phyloP scores from a whole-genome alignment of 1,140 invertebrate species.

The Aphelinus certus region DNA sequence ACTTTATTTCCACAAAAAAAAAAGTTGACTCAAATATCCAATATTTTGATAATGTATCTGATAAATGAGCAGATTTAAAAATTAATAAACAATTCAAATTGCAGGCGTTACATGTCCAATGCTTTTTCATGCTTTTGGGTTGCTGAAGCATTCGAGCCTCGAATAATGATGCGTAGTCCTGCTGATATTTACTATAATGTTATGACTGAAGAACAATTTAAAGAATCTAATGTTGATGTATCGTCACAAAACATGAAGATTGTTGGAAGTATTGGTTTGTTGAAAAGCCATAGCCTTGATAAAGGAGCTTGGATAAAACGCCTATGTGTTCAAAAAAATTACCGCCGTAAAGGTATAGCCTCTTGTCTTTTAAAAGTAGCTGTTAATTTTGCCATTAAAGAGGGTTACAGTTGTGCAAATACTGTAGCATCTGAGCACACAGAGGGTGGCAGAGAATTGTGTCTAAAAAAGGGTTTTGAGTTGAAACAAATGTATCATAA shows the following conservation, averaged over 20 bases:
- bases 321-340: conserved; percentile 63
- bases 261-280: conserved; percentile 64
- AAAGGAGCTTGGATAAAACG: conserved; percentile 67
- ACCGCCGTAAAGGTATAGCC: conserved; percentile 64
- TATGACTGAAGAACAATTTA: conserved; percentile 58
- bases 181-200: conserved; percentile 55
- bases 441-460: conserved; percentile 63
- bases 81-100: conserved; percentile 23
- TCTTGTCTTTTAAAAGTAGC: conserved; percentile 61
- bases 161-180: conserved; percentile 46
- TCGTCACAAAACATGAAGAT: conserved; percentile 56
- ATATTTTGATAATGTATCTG: not conserved
- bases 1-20: not conserved
- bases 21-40: not conserved
- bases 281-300: conserved; percentile 57
- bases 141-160: conserved; percentile 63
- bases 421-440: conserved; percentile 67
- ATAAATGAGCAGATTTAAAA: too few species aligned
- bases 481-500: conserved; percentile 67
- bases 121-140: conserved; percentile 67
- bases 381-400: conserved; percentile 63
- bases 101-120: conserved; percentile 63
- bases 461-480: conserved; percentile 68
- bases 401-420: conserved; percentile 64
- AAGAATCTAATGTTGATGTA: conserved; percentile 51